Evolutionary conservation across 2,797 vertebrate genomes (phyloP).

Genomic region (Psittacula echo): DNA sequence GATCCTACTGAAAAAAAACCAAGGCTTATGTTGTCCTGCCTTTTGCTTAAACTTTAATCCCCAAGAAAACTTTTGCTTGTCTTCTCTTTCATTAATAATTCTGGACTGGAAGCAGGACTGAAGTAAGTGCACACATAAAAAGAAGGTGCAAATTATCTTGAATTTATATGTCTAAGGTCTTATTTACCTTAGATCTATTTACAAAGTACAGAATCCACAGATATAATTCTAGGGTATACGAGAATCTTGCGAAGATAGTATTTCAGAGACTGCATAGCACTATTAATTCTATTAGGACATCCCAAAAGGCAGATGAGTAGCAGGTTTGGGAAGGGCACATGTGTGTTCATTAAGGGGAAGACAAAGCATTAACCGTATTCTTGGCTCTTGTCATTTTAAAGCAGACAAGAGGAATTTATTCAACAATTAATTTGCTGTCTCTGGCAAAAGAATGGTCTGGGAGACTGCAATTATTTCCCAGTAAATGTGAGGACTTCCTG

Average conservation of each 20-base stretch:
- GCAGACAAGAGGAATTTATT: background rate
- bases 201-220: background rate
- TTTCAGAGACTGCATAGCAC: background rate
- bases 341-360: background rate
- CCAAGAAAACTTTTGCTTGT: background rate
- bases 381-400: background rate
- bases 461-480: background rate
- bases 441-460: background rate
- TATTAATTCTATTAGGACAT: background rate
- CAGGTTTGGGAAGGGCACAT: background rate
- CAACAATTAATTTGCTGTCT: background rate
- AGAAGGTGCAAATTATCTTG: background rate
- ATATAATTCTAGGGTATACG: background rate
- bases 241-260: background rate
- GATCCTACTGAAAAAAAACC: slow-evolving; percentile 2
- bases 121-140: background rate
- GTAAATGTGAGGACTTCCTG: background rate
- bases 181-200: background rate
- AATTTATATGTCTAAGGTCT: background rate
- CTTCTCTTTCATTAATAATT: background rate
- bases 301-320: background rate
- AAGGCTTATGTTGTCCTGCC: background rate
- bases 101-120: background rate
- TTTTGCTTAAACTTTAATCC: background rate
- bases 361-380: background rate